phyloP scores from a whole-genome alignment of 2,797 vertebrate species.

The Onychomys torridus region DNA sequence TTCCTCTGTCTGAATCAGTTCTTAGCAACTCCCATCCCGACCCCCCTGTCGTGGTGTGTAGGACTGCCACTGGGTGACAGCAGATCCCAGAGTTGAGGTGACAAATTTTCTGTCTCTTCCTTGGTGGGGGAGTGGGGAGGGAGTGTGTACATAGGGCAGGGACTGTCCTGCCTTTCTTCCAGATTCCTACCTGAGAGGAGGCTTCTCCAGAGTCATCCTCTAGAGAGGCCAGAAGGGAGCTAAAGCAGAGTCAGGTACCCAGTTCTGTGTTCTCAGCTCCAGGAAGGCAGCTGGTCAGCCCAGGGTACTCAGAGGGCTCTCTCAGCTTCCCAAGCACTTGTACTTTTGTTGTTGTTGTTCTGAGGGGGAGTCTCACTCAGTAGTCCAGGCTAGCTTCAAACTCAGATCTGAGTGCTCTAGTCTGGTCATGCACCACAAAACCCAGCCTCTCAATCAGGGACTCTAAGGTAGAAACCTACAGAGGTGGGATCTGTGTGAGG shows the following conservation, averaged over 20 bases:
- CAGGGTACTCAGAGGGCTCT: no score
- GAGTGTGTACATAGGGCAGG: no score
- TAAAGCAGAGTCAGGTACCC: conserved; percentile 52
- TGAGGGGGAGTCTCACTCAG: neutral
- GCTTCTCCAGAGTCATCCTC: no score
- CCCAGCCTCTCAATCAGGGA: no score
- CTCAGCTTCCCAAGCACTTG: neutral
- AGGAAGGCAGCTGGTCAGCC: neutral
- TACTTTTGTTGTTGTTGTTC: neutral
- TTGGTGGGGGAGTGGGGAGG: no score
- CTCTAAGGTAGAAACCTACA: neutral
- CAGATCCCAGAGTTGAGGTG: neutral
- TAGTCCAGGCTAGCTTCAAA: neutral
- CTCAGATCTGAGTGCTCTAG: neutral
- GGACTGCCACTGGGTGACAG: neutral
- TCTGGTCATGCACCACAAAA: neutral
- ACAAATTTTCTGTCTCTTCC: neutral
- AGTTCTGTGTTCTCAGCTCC: neutral
- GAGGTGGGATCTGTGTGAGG: neutral
- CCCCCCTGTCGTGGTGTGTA: neutral
- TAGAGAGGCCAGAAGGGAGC: conserved; percentile 79
- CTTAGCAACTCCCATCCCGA: neutral
- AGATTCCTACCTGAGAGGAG: no score
- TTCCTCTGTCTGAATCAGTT: no score
- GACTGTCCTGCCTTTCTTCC: no score